A percentile compares a stretch with the other conserved stretches of the same genome.
Conservation (phyloP, 2,888 invertebrate species). For the Amorpha juglandis region DNA sequence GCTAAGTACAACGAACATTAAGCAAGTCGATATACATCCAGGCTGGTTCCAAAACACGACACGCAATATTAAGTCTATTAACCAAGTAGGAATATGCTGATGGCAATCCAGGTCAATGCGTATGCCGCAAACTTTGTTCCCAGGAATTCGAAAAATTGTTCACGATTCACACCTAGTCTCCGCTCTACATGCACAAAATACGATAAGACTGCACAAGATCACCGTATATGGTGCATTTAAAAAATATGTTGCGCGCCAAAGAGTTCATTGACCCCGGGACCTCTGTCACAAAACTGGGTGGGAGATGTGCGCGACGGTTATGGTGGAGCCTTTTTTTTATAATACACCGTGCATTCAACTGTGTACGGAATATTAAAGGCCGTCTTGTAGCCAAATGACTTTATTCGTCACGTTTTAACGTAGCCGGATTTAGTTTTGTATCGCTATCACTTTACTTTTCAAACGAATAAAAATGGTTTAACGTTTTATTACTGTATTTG, state of each 20-base stretch:
- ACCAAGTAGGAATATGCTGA: no score
- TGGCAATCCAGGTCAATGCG: no score
- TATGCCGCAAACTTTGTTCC: no score
- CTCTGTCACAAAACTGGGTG: conserved; percentile 79
- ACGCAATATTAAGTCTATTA: no score
- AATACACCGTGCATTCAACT: conserved; percentile 50
- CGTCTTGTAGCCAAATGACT: conserved; percentile 37
- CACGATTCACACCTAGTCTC: conserved; percentile 19
- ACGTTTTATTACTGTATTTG: background rate
- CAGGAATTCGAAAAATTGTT: background rate
- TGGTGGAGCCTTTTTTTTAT: conserved; percentile 49
- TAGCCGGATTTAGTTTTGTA: conserved; percentile 33
- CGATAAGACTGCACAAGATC: conserved; percentile 38
- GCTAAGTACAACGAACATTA: no score
- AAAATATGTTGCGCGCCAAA: conserved; percentile 79
- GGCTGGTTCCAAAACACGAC: no score
- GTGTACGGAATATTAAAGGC: conserved; percentile 47
- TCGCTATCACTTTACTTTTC: conserved; percentile 1
- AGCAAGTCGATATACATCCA: no score
- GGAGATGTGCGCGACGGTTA: conserved; percentile 67
- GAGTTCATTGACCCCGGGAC: conserved; percentile 75
- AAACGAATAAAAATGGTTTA: background rate
- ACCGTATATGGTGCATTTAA: conserved; percentile 64
- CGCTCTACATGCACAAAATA: conserved; percentile 25
- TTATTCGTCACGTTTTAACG: conserved; percentile 42